Percentiles rank a stretch among this genome's conserved stretches.
These are phyloP conservation scores for Vulpes lagopus DNA, from an alignment of 2,113 vertebrate genomes.

Conservation along the genomic window DNA sequence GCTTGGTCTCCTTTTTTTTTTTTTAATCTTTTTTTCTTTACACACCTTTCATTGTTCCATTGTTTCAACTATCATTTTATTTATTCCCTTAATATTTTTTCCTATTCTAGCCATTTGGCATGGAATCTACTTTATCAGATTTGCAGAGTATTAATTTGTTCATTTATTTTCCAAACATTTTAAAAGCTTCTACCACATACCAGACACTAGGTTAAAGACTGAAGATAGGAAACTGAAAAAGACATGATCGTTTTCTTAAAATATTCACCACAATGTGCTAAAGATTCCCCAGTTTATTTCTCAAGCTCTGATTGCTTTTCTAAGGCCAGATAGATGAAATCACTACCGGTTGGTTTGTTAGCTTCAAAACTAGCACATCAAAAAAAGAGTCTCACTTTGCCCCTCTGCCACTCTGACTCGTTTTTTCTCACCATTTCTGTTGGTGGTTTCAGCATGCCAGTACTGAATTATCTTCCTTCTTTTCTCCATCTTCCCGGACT, in stretches of 20 bases:
- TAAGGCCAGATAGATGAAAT: neutral
- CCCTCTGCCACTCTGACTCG: neutral
- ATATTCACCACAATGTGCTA: neutral
- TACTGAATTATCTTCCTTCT: neutral
- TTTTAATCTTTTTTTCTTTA: neutral
- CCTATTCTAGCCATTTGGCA: neutral
- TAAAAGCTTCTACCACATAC: neutral
- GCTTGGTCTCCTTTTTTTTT: neutral
- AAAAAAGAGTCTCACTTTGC: neutral
- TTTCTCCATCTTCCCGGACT: neutral
- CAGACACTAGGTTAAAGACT: neutral
- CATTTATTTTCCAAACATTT: neutral
- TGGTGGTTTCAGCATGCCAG: neutral
- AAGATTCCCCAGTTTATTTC: constrained; percentile 17
- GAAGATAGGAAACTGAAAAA: neutral
- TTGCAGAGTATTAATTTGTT: neutral
- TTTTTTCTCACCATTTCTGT: neutral
- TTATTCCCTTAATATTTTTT: neutral
- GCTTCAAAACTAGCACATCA: neutral
- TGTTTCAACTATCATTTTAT: neutral
- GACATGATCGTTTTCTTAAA: neutral
- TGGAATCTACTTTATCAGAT: neutral
- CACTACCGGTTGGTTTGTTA: neutral
- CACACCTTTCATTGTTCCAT: neutral
- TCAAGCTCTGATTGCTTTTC: constrained; percentile 13